Conservation (phyloP, 2,888 invertebrate species). For the Caenorhabditis auriculariae region DNA sequence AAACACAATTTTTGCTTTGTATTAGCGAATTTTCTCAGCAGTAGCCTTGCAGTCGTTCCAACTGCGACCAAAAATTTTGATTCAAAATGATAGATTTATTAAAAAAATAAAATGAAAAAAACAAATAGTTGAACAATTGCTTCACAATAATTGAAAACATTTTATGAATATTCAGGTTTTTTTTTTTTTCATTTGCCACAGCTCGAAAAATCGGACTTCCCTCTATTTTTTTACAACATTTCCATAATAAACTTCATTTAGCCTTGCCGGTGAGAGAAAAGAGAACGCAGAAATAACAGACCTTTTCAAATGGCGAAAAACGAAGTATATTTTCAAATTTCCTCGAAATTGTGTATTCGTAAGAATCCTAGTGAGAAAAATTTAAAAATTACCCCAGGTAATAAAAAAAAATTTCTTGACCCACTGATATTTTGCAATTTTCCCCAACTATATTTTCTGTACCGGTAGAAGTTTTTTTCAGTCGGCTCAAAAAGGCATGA, state of each 20-base stretch:
- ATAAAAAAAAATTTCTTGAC: not conserved
- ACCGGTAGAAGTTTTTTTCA: not conserved
- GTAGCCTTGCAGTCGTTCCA: not conserved
- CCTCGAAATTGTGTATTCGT: not conserved
- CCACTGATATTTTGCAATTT: not conserved
- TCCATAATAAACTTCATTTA: not conserved
- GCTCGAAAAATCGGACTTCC: too few relatives aligned
- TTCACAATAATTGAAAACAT: too few relatives aligned
- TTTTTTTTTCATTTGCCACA: too few relatives aligned
- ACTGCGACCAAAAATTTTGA: too few relatives aligned
- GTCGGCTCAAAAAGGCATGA: constrained; percentile 25
- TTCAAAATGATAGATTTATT: too few relatives aligned
- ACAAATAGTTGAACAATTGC: too few relatives aligned
- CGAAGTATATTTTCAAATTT: not conserved
- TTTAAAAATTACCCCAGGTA: not conserved
- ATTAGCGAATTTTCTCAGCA: not conserved
- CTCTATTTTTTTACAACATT: too few relatives aligned
- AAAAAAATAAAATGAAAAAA: too few relatives aligned
- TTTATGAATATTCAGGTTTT: too few relatives aligned
- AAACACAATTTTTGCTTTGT: not conserved
- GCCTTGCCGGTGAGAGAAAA: too few relatives aligned
- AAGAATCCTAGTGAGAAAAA: not conserved
- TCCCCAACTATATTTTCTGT: not conserved
- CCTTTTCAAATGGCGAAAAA: not conserved
- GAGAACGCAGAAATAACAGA: not conserved